A percentile compares a stretch with the other conserved stretches of the same genome.
phyloP scores from a whole-genome alignment of 1,140 invertebrate genomes.

The Temnothorax curvispinosus region DNA sequence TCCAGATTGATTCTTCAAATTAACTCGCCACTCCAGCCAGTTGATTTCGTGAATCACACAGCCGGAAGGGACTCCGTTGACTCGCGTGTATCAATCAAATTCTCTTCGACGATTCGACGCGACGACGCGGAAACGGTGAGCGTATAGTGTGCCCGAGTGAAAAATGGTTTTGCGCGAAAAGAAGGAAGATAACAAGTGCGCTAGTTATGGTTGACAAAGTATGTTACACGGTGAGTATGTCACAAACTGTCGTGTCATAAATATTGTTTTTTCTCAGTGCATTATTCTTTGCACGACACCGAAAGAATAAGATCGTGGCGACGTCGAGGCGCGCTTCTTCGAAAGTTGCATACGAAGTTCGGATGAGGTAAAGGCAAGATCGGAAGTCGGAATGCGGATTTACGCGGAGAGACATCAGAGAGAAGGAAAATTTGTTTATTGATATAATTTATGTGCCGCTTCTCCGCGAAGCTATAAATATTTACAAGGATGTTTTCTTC shows the following conservation, averaged over 20 bases:
- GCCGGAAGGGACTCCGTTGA: background rate
- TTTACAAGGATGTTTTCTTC: slow-evolving; percentile 9
- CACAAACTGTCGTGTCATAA: background rate
- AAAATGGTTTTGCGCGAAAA: background rate
- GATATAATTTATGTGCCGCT: slow-evolving; percentile 25
- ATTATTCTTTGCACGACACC: background rate
- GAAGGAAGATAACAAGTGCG: slow-evolving; percentile 10
- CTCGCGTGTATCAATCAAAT: background rate
- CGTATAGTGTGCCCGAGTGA: background rate
- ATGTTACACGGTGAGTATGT: slow-evolving; percentile 20
- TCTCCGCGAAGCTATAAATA: slow-evolving; percentile 12
- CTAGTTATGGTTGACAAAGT: slow-evolving; percentile 23
- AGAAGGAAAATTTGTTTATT: slow-evolving; percentile 30
- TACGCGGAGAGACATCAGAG: background rate
- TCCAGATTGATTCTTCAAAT: slow-evolving; percentile 18
- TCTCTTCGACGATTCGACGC: background rate
- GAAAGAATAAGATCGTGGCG: background rate
- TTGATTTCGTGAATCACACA: background rate
- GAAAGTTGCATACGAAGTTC: slow-evolving; percentile 1
- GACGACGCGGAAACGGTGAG: background rate
- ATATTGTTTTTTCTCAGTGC: background rate
- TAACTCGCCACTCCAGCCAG: background rate
- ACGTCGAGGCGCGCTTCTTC: background rate
- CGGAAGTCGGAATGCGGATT: background rate
- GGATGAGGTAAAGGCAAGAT: background rate